These are phyloP conservation scores for Antennarius striatus DNA, from an alignment of 2,113 vertebrate genomes.

Conservation along the genomic window DNA sequence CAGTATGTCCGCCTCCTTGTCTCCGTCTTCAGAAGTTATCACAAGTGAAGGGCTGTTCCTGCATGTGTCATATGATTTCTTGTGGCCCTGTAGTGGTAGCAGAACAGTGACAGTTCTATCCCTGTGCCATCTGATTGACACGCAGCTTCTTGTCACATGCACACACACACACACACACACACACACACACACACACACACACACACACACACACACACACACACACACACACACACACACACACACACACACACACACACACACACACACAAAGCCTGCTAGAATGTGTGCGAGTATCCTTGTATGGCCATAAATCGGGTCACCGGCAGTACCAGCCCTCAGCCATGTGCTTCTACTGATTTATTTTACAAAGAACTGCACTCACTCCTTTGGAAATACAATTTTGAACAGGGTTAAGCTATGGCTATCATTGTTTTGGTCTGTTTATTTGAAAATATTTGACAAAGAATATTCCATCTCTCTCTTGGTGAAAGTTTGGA, in stretches of 20 bases:
- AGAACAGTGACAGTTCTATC: slow-evolving; percentile 98
- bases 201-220: slow-evolving; percentile 85
- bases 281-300: slow-evolving; percentile 26
- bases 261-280: slow-evolving; percentile 78
- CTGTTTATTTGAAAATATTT: slow-evolving; percentile 23
- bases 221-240: slow-evolving; percentile 89
- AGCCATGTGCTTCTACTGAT: slow-evolving; percentile 80
- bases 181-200: slow-evolving; percentile 80
- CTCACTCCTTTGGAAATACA: slow-evolving; percentile 32
- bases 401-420: slow-evolving; percentile 13
- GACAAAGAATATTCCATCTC: not conserved
- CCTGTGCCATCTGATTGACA: slow-evolving; percentile 88
- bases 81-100: slow-evolving; percentile 85
- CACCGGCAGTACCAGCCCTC: slow-evolving; percentile 81
- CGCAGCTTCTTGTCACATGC: slow-evolving; percentile 90
- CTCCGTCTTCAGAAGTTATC: slow-evolving; percentile 43
- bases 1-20: slow-evolving; percentile 21
- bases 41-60: slow-evolving; percentile 82
- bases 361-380: slow-evolving; percentile 36
- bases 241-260: slow-evolving; percentile 87
- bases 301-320: slow-evolving; percentile 77
- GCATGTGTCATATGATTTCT: slow-evolving; percentile 90
- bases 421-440: slow-evolving; percentile 17
- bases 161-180: slow-evolving; percentile 55
- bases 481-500: slow-evolving; percentile 1